Conservation (phyloP, 1,140 invertebrate genomes). For the Pseudobourletiella spinata region DNA sequence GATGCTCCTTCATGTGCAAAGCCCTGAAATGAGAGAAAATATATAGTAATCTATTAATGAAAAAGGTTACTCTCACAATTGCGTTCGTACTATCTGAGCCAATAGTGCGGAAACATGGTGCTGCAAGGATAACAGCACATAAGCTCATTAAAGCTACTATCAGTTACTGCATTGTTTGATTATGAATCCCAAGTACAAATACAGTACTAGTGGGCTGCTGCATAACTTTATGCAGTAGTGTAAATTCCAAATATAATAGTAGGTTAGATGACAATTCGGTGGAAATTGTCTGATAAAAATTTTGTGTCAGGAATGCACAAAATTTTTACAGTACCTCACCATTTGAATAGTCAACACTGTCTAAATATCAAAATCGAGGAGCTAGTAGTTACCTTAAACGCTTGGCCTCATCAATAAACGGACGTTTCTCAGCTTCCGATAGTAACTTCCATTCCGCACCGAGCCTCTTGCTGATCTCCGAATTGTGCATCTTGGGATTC, state of each 20-base stretch:
- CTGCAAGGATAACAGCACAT: neutral
- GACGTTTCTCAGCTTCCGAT: constrained; percentile 88
- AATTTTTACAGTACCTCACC: no score
- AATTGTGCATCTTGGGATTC: constrained; percentile 92
- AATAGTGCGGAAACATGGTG: neutral
- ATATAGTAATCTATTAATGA: neutral
- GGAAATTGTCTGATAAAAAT: no score
- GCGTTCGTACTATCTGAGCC: neutral
- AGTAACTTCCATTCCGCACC: constrained; percentile 98
- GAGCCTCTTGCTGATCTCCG: constrained; percentile 60
- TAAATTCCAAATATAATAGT: no score
- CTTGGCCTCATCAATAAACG: constrained; percentile 39
- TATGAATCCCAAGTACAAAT: no score
- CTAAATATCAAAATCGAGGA: no score
- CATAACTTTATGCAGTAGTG: no score
- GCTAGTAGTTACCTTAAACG: constrained; percentile 37
- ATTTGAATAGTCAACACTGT: no score
- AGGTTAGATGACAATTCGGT: no score
- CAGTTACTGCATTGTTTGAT: no score
- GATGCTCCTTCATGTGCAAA: constrained; percentile 94
- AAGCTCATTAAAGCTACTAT: neutral
- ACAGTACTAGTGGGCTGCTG: no score
- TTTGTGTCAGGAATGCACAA: no score
- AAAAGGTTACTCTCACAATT: neutral
- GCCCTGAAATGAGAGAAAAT: constrained; percentile 63